These are phyloP conservation scores for Oophaga pumilio DNA, from an alignment of 2,113 vertebrate species.

Conservation along the genomic window DNA sequence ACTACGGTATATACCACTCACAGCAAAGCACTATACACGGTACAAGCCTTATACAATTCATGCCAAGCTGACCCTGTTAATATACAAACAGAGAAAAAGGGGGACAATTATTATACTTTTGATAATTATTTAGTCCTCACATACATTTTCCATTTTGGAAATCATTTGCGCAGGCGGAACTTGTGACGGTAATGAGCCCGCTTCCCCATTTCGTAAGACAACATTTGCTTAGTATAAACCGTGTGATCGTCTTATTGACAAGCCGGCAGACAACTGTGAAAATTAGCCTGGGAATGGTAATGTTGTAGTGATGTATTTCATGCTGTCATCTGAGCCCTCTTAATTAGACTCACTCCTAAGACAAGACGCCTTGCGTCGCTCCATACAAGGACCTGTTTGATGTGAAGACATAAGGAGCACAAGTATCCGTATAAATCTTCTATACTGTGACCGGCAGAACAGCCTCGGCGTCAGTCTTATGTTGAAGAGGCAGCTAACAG, in stretches of 20 bases:
- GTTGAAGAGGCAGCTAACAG: neutral
- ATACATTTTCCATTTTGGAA: neutral
- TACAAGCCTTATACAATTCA: neutral
- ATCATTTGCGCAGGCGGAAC: neutral
- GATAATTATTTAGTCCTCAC: constrained; percentile 7
- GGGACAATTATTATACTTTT: neutral
- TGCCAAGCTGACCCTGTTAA: neutral
- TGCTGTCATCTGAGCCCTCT: neutral
- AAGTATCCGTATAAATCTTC: constrained; percentile 9
- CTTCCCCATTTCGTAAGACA: neutral
- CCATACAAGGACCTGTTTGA: constrained; percentile 8
- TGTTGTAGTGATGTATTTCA: constrained; percentile 15
- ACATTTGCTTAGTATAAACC: constrained; percentile 9
- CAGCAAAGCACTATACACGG: too few relatives aligned
- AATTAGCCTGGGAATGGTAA: constrained; percentile 8
- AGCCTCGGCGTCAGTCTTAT: neutral
- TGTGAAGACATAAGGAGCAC: constrained; percentile 16
- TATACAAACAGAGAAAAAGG: neutral
- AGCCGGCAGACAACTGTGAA: constrained; percentile 8
- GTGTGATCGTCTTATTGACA: constrained; percentile 21
- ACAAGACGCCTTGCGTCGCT: constrained; percentile 2
- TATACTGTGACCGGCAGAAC: neutral
- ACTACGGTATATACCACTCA: too few relatives aligned
- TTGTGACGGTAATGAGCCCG: neutral
- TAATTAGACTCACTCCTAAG: constrained; percentile 33